Evolutionary conservation across 37 sponge, comb jelly and placozoan genomes (phyloP).

Genomic region (Lycopodina hypogea): DNA sequence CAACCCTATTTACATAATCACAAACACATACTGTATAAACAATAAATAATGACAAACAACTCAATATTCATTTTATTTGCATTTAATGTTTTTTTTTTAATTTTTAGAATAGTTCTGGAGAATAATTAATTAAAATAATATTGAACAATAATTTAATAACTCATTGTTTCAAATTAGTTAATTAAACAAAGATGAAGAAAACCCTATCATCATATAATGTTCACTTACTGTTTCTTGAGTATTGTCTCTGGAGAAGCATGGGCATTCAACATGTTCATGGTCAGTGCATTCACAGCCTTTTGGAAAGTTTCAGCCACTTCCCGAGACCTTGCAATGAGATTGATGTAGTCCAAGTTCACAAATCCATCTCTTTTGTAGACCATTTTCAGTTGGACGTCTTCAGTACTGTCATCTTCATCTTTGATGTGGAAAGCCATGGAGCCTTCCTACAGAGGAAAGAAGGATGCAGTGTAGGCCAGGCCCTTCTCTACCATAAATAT

Average conservation of each 20-base stretch:
- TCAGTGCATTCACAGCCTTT: slow-evolving; percentile 41
- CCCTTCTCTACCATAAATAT: too few species aligned
- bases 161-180: neutral
- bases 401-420: neutral
- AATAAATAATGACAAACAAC: too few species aligned
- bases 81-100: neutral
- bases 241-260: slow-evolving; percentile 18
- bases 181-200: neutral
- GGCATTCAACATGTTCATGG: slow-evolving; percentile 32
- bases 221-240: slow-evolving; percentile 47
- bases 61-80: neutral
- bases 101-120: too few species aligned
- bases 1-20: too few species aligned
- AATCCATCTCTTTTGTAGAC: slow-evolving; percentile 59
- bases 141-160: too few species aligned
- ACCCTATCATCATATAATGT: neutral
- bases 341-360: slow-evolving; percentile 33
- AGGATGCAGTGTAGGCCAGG: too few species aligned
- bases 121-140: neutral
- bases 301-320: slow-evolving; percentile 50
- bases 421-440: neutral
- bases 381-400: slow-evolving; percentile 25
- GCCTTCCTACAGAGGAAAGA: neutral
- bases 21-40: too few species aligned
- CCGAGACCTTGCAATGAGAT: slow-evolving; percentile 24